These are phyloP conservation scores for Zoanthus gigantus DNA, from an alignment of 92 coral and sea anemone species.

Conservation along the genomic window DNA sequence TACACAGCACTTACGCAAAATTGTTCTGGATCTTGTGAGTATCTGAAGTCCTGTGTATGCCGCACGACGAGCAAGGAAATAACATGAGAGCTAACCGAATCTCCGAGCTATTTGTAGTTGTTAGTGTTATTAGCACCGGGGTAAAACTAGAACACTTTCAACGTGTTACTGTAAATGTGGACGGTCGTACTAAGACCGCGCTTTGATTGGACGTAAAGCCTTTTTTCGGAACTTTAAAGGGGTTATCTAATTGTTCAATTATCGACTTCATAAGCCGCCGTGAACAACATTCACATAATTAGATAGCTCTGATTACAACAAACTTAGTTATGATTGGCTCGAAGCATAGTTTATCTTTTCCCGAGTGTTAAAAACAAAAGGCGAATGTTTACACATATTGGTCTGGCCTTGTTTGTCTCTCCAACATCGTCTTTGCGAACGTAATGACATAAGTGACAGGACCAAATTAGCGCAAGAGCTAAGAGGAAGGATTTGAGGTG, in stretches of 20 bases:
- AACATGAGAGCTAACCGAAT: background rate
- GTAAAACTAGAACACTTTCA: background rate
- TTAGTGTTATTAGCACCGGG: background rate
- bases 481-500: background rate
- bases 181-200: slow-evolving; percentile 5
- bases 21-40: background rate
- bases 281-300: slow-evolving; percentile 25
- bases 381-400: slow-evolving; percentile 34
- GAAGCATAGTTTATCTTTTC: slow-evolving; percentile 5
- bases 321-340: slow-evolving; percentile 30
- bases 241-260: slow-evolving; percentile 40
- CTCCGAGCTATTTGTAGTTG: background rate
- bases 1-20: background rate
- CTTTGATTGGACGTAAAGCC: slow-evolving; percentile 33
- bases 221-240: slow-evolving; percentile 46
- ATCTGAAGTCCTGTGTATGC: background rate
- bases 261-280: slow-evolving; percentile 45
- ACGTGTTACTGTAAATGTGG: slow-evolving; percentile 36
- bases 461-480: slow-evolving; percentile 1
- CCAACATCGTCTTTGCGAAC: slow-evolving; percentile 6
- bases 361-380: background rate
- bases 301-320: slow-evolving; percentile 31
- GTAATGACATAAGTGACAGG: background rate
- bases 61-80: background rate
- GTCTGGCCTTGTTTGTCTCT: slow-evolving; percentile 3